Evolutionary conservation across 2,888 invertebrate species (phyloP).

Genomic region (Sarcophaga rosellei): DNA sequence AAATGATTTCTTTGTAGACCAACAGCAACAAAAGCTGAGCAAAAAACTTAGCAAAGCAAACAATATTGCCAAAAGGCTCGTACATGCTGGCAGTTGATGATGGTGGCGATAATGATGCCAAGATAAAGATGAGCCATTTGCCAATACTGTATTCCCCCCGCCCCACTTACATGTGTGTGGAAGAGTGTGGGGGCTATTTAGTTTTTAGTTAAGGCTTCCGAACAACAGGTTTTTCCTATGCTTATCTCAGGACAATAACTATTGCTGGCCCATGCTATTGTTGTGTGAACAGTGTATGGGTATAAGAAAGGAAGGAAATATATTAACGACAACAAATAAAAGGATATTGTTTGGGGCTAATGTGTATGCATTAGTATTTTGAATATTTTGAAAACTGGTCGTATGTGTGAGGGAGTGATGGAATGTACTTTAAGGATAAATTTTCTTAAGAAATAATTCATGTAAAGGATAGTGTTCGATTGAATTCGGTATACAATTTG

Average conservation of each 20-base stretch:
- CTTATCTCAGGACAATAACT: constrained; percentile 15
- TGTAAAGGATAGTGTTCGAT: no score
- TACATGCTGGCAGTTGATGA: constrained; percentile 30
- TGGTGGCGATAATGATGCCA: constrained; percentile 29
- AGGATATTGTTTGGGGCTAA: neutral
- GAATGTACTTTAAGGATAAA: no score
- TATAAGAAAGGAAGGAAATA: neutral
- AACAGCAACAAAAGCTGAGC: neutral
- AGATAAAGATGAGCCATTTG: constrained; percentile 26
- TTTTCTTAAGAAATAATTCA: no score
- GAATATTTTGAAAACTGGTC: no score
- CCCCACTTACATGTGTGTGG: neutral
- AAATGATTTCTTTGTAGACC: constrained; percentile 53
- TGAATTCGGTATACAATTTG: no score
- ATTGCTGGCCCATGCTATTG: neutral
- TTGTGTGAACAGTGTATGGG: neutral
- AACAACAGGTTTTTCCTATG: neutral
- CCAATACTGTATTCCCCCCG: neutral
- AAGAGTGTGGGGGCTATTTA: constrained; percentile 1
- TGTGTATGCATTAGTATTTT: no score
- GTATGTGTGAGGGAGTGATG: no score
- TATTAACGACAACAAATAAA: neutral
- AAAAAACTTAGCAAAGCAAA: neutral
- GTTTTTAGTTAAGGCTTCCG: constrained; percentile 1
- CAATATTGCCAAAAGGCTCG: constrained; percentile 43